A percentile compares a stretch with the other conserved stretches of the same genome.
These are phyloP conservation scores for Trachelus troglodyta DNA, from an alignment of 2,888 invertebrate genomes.

Conservation along the genomic window DNA sequence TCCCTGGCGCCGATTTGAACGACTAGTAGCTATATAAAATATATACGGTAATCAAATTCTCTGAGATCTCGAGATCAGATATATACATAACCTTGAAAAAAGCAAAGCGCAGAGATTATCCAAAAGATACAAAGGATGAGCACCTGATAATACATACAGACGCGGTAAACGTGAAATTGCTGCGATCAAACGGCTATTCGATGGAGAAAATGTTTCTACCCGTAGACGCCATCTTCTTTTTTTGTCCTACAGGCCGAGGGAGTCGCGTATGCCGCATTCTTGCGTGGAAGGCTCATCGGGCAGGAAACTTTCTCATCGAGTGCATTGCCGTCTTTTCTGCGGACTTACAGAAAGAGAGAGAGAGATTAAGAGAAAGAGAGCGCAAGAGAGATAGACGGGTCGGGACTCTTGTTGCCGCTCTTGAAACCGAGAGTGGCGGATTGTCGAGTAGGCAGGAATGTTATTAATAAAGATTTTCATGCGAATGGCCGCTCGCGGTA, in stretches of 20 bases:
- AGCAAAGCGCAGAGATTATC: neutral
- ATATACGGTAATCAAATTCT: no score
- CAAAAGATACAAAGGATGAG: neutral
- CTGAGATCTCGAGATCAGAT: no score
- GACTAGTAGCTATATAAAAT: no score
- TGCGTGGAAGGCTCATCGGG: neutral
- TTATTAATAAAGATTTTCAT: neutral
- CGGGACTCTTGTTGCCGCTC: neutral
- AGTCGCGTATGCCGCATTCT: neutral
- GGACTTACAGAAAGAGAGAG: neutral
- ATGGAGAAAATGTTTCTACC: neutral
- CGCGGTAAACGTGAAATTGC: neutral
- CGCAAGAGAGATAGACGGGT: neutral
- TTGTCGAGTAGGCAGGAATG: neutral
- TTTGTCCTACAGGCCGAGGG: neutral
- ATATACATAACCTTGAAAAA: no score
- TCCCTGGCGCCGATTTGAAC: neutral
- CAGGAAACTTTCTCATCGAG: neutral
- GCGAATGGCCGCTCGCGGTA: neutral
- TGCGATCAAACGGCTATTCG: neutral
- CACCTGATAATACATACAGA: neutral
- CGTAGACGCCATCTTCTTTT: neutral
- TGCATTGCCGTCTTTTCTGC: neutral
- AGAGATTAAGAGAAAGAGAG: neutral
- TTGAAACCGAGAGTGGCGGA: slow-evolving; percentile 1